Conservation (phyloP, 2,797 vertebrate genomes). For the Pyrrhura leucotis region DNA sequence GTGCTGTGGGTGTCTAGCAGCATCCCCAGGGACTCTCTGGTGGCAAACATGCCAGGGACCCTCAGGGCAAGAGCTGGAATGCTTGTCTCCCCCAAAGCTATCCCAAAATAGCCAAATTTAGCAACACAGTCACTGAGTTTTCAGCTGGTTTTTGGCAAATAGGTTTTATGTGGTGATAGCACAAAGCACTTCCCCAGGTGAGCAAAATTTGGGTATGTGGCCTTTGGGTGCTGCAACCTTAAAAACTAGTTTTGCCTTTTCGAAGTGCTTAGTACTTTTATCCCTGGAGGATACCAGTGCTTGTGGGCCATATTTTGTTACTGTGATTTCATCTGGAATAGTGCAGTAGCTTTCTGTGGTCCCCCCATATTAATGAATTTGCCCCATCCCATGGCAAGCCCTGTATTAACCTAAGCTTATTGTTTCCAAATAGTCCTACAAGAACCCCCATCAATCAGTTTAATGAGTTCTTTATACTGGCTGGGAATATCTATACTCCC, state of each 20-base stretch:
- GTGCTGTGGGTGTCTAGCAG: not conserved
- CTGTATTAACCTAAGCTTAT: not conserved
- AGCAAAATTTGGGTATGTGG: not conserved
- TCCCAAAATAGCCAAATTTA: not conserved
- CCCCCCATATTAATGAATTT: not conserved
- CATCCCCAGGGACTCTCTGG: not conserved
- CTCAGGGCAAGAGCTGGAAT: fast-evolving
- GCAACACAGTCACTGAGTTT: not conserved
- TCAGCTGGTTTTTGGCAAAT: not conserved
- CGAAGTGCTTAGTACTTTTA: not conserved
- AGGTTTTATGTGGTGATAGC: fast-evolving
- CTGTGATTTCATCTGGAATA: not conserved
- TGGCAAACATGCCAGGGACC: not conserved
- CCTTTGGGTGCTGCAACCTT: fast-evolving
- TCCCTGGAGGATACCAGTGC: not conserved
- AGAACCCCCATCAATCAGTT: not conserved
- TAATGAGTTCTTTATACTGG: not conserved
- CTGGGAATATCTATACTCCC: not conserved
- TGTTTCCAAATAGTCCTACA: not conserved
- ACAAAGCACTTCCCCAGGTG: not conserved
- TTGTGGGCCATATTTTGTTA: fast-evolving
- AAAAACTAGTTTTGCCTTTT: not conserved
- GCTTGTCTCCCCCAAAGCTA: not conserved
- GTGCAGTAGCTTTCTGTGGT: not conserved
- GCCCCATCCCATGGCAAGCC: fast-evolving